Base-by-base conservation (phyloP, 2,888 invertebrate genomes). In the Caprella mutica region DNA sequence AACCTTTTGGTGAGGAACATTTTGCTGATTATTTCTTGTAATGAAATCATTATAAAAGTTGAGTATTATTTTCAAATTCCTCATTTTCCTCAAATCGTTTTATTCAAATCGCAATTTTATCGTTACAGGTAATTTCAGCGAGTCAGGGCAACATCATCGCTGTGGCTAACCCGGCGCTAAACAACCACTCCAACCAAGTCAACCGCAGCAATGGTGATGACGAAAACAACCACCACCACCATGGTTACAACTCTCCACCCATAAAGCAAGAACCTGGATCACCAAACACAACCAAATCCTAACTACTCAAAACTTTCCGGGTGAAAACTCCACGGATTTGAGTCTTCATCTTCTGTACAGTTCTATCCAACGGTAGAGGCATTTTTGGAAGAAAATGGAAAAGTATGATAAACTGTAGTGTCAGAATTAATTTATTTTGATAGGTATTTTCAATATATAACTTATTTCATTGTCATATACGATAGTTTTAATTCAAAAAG, bases 61-160 rank as follows among this genome's bases (percentile, higher is more conserved):
- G 2, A 19, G 14, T 24, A 19, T 19, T 38, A n/a, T 35, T 33
- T 14, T 24, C 5, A 14, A 24, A 14, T 52, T 23, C 17, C 6
- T 6, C 17, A 40, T 40, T 8, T 40, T 8, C 5, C 40, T 12
- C 40, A 33, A 33, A 33, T 33, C 9, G 8, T 33, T 9, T 33
- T 14, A 8, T 14, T 33, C 33, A 9, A 33, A 33, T 33, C 9
- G 14, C 14, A 14, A 14, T 24, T 33, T 17, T 51, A 19, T 51
- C 5, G 12, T 2, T 67, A 56, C 80, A 86, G 76, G 83, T 89
- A 64, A 86, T 89, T 61, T 85, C 88, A 0, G 83, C 87, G 0
- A 81, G 87, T 14, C 88, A 87, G 0, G 85, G 85, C 71, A 85
- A 86, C 71, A 89, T 89, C 69, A 89, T 89, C 67, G 89, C 89